phyloP scores from a whole-genome alignment of 1,140 invertebrate genomes.

The Liolophura sinensis region DNA sequence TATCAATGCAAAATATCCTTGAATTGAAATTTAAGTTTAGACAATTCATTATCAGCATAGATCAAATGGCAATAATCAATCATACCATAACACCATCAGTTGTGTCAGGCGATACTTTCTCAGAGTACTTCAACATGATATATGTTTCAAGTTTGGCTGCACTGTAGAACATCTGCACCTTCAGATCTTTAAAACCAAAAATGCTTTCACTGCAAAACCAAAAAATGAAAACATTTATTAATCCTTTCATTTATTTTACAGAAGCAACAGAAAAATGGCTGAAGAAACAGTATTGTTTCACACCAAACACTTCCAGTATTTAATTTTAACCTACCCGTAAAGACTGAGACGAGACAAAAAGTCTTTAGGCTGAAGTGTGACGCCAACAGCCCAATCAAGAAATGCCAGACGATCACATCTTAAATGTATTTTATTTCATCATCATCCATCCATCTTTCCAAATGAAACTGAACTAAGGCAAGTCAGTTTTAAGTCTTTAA shows the following conservation, averaged over 20 bases:
- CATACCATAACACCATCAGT: constrained; percentile 56
- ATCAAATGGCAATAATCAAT: constrained; percentile 1
- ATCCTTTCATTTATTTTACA: too few species aligned
- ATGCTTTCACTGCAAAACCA: constrained; percentile 72
- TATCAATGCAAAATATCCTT: too few species aligned
- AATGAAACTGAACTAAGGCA: too few species aligned
- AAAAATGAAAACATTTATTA: constrained; percentile 2
- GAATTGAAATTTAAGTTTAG: neutral
- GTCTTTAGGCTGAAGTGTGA: too few species aligned
- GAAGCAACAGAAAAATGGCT: too few species aligned
- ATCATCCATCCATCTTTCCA: too few species aligned
- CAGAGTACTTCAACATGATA: constrained; percentile 67
- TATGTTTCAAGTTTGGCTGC: constrained; percentile 79
- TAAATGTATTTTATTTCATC: neutral
- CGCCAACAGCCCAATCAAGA: too few species aligned
- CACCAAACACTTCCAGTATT: too few species aligned
- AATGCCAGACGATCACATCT: too few species aligned
- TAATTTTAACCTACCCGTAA: too few species aligned
- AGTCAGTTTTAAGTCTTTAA: neutral
- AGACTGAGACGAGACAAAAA: too few species aligned
- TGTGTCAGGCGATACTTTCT: constrained; percentile 65
- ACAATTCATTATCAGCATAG: neutral
- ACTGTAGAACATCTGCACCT: constrained; percentile 79
- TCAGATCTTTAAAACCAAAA: constrained; percentile 87
- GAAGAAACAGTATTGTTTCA: too few species aligned